Base-by-base conservation (phyloP, 2,888 invertebrate genomes). In the Xestia rhomboidea region DNA sequence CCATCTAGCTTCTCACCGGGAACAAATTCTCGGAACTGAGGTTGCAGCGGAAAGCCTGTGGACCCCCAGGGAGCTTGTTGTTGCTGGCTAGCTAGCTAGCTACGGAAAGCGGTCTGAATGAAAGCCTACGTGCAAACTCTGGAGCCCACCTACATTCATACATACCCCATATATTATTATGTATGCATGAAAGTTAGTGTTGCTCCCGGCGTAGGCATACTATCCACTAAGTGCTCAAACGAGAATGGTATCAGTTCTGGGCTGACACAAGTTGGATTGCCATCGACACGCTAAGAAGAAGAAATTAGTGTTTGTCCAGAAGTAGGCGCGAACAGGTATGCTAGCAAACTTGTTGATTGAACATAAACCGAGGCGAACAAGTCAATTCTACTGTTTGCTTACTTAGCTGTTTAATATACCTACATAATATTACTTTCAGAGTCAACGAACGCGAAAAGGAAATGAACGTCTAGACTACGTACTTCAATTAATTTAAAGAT, bases 361-460 rank as follows among this genome's bases (percentile, higher is more conserved):
- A 54, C 34, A 66, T 46, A 51, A 68, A 38, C n/a, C 15, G 27
- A 67, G 24, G 18, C 11, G n/a, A 76, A 18, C 38, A n/a, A 41
- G 15, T 24, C 10, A 49, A 15, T 24, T 78, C n/a, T 44, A 51
- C 24, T 49, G 13, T 64, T 34, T 34, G n/a, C 64, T 27, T 60
- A 34, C 21, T 49, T 49, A 68, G 54, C 49, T 18, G 63, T 68
- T 75, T 63, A 46, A 81, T 51, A 66, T 54, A 60, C 27, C 38
- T 41, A 54, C 46, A 15, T 62, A 34, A 34, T 34, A 67, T 41
- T 81, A 38, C 67, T 34, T 41, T n/a, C 54, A 71, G 87, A 90
- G 93, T 92, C 93, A 93, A 92, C 86, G 92, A 91, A 92, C 93
- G 90, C 87, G 75, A 87, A 87, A 90, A 92, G 93, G 92, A 93